Percentiles rank a stretch among this genome's conserved stretches.
phyloP scores from a whole-genome alignment of 2,888 invertebrate species.

The Apamea epomidion region DNA sequence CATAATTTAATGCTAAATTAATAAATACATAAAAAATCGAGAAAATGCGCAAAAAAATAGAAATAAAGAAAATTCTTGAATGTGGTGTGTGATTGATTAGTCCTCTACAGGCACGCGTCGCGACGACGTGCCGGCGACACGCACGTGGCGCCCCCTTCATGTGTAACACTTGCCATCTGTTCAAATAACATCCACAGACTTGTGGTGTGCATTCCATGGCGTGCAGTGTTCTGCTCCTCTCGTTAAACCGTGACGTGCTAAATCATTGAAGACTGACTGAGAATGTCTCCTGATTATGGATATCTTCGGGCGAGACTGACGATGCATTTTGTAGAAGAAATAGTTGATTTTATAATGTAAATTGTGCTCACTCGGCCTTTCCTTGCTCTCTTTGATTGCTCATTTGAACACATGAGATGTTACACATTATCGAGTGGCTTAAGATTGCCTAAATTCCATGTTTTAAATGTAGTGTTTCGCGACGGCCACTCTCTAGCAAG shows the following conservation, averaged over 20 bases:
- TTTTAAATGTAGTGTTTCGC: constrained; percentile 68
- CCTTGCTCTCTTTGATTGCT: constrained; percentile 84
- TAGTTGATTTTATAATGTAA: constrained; percentile 77
- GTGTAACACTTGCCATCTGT: constrained; percentile 87
- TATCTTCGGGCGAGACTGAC: constrained; percentile 81
- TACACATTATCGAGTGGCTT: constrained; percentile 81
- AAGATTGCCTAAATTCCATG: constrained; percentile 73
- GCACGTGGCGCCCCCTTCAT: constrained; percentile 73
- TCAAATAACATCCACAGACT: constrained; percentile 73
- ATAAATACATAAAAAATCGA: constrained; percentile 85
- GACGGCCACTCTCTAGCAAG: constrained; percentile 76
- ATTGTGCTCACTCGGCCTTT: constrained; percentile 79
- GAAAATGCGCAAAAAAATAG: constrained; percentile 86
- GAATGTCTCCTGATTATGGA: constrained; percentile 75
- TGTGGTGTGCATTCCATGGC: constrained; percentile 66
- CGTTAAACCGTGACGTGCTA: constrained; percentile 72
- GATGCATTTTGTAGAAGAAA: constrained; percentile 86
- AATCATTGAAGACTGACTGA: constrained; percentile 82
- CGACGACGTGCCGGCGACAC: constrained; percentile 58
- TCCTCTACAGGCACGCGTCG: constrained; percentile 75
- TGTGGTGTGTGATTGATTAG: constrained; percentile 89
- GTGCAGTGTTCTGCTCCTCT: constrained; percentile 65
- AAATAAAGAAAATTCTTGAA: constrained; percentile 89
- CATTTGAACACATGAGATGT: constrained; percentile 85
- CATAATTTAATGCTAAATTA: constrained; percentile 91